Evolutionary conservation across 2,113 vertebrate genomes (phyloP).

Genomic region (Zosterops hypoxanthus): DNA sequence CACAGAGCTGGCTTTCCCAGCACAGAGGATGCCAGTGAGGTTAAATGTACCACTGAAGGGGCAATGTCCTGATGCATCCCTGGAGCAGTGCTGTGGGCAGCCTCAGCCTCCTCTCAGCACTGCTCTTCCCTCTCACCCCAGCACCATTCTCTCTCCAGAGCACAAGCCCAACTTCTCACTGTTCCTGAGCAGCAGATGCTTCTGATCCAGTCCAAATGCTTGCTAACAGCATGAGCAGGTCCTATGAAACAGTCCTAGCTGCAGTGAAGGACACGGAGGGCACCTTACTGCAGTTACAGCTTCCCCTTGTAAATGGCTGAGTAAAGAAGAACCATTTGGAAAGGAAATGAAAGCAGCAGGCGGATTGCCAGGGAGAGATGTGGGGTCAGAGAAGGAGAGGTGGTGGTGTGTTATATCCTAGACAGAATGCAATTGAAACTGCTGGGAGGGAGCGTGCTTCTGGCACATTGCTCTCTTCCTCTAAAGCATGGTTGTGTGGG

Average conservation of each 20-base stretch:
- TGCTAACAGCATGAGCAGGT: neutral
- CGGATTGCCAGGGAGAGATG: neutral
- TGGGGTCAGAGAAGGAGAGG: neutral
- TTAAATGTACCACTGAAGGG: neutral
- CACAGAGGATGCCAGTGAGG: neutral
- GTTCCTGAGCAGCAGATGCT: neutral
- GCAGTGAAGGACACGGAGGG: accelerated
- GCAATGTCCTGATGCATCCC: accelerated
- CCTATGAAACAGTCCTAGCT: neutral
- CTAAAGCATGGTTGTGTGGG: neutral
- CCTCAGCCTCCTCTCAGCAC: neutral
- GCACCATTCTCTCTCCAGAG: neutral
- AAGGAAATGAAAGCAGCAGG: neutral
- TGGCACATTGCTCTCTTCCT: neutral
- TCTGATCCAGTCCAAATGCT: neutral
- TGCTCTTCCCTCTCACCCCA: neutral
- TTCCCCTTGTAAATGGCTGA: neutral
- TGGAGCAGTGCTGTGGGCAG: neutral
- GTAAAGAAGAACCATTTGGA: neutral
- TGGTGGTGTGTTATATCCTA: neutral
- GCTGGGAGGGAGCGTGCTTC: neutral
- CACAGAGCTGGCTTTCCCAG: neutral
- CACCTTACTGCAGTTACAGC: neutral
- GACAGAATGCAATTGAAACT: neutral
- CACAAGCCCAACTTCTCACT: neutral